Percentiles rank a stretch among this genome's conserved stretches.
phyloP scores from a whole-genome alignment of 2,888 invertebrate genomes.

The Sturmia bella region DNA sequence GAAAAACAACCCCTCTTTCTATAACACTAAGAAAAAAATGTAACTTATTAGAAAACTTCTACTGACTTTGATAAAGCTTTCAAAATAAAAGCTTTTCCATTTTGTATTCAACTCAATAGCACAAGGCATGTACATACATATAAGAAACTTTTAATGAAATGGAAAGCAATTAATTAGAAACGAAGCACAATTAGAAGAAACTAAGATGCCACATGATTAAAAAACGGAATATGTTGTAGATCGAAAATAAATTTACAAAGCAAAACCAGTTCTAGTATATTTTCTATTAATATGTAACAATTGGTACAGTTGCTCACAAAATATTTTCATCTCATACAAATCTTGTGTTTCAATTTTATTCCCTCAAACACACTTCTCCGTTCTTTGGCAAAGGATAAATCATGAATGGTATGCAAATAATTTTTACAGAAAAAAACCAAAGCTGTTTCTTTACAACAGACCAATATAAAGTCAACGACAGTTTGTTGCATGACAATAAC shows the following conservation, averaged over 20 bases:
- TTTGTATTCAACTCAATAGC: not conserved
- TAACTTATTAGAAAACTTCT: slow-evolving; percentile 58
- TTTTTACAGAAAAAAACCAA: not conserved
- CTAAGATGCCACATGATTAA: slow-evolving; percentile 37
- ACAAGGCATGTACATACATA: slow-evolving; percentile 34
- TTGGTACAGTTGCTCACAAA: slow-evolving; percentile 52
- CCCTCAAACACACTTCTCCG: not conserved
- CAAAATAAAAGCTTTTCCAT: slow-evolving; percentile 29
- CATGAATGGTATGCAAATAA: slow-evolving; percentile 67
- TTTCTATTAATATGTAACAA: not conserved
- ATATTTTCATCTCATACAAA: slow-evolving; percentile 2
- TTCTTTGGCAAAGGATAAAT: not conserved
- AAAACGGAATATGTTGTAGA: not conserved
- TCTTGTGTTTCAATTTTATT: slow-evolving; percentile 15
- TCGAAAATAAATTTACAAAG: not conserved
- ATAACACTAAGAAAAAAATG: slow-evolving; percentile 42
- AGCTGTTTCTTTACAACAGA: slow-evolving; percentile 25
- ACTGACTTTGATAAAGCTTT: slow-evolving; percentile 43
- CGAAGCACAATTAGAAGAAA: not conserved
- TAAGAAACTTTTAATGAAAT: slow-evolving; percentile 3
- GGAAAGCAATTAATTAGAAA: slow-evolving; percentile 32
- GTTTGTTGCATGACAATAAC: not conserved
- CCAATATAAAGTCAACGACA: not conserved
- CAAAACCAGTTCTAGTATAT: not conserved
- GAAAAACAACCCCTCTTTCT: slow-evolving; percentile 36